Percentiles rank a stretch among this genome's conserved stretches.
phyloP scores from a whole-genome alignment of 2,113 vertebrate genomes.

The Pedionomus torquatus region DNA sequence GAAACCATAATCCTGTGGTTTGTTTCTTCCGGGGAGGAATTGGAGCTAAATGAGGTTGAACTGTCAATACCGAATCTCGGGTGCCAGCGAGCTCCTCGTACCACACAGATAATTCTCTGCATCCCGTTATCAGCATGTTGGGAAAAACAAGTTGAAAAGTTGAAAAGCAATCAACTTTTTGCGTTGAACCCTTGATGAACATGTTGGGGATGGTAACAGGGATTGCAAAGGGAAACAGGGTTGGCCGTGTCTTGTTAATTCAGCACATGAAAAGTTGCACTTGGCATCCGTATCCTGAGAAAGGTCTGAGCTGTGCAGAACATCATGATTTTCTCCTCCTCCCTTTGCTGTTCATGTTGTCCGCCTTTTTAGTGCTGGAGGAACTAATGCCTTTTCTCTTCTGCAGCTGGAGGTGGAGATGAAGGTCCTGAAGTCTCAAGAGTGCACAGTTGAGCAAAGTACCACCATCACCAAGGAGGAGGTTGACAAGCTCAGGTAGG shows the following conservation, averaged over 20 bases:
- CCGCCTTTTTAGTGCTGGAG: not conserved
- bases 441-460: constrained; percentile 52
- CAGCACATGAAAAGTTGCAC: not conserved
- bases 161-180: not conserved
- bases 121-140: not conserved
- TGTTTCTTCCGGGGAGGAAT: not conserved
- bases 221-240: not conserved
- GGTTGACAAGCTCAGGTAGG: constrained; percentile 73
- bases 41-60: not conserved
- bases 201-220: not conserved
- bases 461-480: constrained; percentile 71
- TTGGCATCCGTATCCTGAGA: fast-evolving
- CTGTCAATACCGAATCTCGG: not conserved
- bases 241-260: not conserved
- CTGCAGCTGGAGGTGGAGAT: constrained; percentile 78
- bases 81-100: not conserved
- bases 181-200: not conserved
- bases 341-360: not conserved
- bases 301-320: not conserved
- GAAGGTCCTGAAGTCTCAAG: constrained; percentile 74
- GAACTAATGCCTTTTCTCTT: constrained; percentile 14
- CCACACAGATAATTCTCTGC: not conserved
- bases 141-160: not conserved
- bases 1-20: not conserved
- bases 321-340: not conserved